Percentiles rank a stretch among this genome's conserved stretches.
phyloP scores from a whole-genome alignment of 2,888 invertebrate species.

The Cataglyphis rosenhaueri region DNA sequence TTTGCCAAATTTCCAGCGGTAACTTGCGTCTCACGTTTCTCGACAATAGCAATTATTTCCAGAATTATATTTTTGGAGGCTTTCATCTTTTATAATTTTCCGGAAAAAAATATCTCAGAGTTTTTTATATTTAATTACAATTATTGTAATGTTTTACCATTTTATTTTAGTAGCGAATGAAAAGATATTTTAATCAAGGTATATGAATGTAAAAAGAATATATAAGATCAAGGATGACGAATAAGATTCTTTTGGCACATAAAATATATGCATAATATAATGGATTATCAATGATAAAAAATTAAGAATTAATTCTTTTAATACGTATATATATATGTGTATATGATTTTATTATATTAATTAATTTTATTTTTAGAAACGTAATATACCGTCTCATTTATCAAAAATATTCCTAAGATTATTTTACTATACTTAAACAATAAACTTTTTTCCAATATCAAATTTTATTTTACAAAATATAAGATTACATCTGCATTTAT shows the following conservation, averaged over 20 bases:
- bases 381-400: too few relatives aligned
- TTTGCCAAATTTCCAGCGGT: constrained; percentile 64
- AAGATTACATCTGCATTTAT: not conserved
- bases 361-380: not conserved
- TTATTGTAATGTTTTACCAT: not conserved
- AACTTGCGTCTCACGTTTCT: constrained; percentile 45
- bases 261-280: not conserved
- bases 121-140: not conserved
- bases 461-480: not conserved
- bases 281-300: too few relatives aligned
- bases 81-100: not conserved
- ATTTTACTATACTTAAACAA: not conserved
- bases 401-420: too few relatives aligned
- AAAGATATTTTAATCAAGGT: not conserved
- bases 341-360: not conserved
- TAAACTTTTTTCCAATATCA: not conserved
- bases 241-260: not conserved
- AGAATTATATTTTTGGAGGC: not conserved
- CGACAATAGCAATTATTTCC: not conserved
- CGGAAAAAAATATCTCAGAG: not conserved
- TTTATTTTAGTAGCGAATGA: not conserved
- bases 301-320: too few relatives aligned
- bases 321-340: too few relatives aligned
- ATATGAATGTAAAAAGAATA: not conserved
- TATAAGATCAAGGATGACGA: not conserved